These are phyloP conservation scores for Strigamia crassipes DNA, from an alignment of 2,888 invertebrate genomes.

Conservation along the genomic window DNA sequence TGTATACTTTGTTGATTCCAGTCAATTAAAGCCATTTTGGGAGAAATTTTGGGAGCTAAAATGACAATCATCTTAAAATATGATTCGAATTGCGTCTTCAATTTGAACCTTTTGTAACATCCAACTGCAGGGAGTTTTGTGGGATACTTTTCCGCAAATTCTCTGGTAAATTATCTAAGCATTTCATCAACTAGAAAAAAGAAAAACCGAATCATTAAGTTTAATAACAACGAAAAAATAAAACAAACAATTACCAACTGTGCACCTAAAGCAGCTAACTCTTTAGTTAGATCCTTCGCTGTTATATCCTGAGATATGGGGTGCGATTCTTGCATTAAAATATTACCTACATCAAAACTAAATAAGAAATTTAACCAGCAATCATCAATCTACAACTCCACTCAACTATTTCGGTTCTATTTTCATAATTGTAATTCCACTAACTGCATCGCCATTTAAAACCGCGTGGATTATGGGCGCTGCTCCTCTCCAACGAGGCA, in stretches of 20 bases:
- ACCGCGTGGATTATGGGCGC: constrained; percentile 87
- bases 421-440: constrained; percentile 86
- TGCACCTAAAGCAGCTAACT: constrained; percentile 72
- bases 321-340: constrained; percentile 59
- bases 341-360: constrained; percentile 76
- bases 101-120: not conserved
- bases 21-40: constrained; percentile 55
- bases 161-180: constrained; percentile 18
- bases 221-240: not conserved
- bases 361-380: constrained; percentile 45
- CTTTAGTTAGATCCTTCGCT: constrained; percentile 69
- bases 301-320: constrained; percentile 66
- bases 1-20: constrained; percentile 56
- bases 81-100: too few species aligned
- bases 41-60: constrained; percentile 56
- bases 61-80: constrained; percentile 39
- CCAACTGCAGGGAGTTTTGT: not conserved
- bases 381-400: not conserved
- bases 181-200: constrained; percentile 7
- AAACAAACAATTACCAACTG: constrained; percentile 59
- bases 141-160: not conserved
- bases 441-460: constrained; percentile 76
- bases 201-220: not conserved
- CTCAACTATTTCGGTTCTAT: constrained; percentile 72
- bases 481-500: constrained; percentile 92